phyloP scores from a whole-genome alignment of 2,888 invertebrate genomes.

The Chrysina gloriosa region DNA sequence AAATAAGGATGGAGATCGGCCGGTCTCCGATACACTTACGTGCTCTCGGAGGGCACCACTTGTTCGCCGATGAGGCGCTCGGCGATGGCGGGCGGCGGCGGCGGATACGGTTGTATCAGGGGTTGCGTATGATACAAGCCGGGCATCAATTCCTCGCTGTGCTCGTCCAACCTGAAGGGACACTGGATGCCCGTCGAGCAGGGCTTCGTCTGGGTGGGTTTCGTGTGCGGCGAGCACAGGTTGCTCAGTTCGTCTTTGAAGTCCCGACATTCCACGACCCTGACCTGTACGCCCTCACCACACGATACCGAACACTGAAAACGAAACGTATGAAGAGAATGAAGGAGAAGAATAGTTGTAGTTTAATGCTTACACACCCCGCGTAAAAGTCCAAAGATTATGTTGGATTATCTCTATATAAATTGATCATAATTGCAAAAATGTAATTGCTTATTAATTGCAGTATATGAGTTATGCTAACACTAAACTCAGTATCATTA shows the following conservation, averaged over 20 bases:
- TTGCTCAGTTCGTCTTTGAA: constrained; percentile 68
- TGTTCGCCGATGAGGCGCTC: constrained; percentile 79
- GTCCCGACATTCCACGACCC: constrained; percentile 84
- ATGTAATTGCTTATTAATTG: neutral
- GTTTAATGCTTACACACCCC: neutral
- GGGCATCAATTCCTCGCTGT: constrained; percentile 71
- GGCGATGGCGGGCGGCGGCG: constrained; percentile 73
- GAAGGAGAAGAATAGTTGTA: neutral
- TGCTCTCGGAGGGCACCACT: constrained; percentile 80
- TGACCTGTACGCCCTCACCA: constrained; percentile 86
- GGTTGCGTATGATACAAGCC: constrained; percentile 75
- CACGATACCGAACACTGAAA: constrained; percentile 92
- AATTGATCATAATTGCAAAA: no score
- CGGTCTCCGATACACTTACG: constrained; percentile 71
- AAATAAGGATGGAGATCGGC: constrained; percentile 21
- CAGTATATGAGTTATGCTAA: no score
- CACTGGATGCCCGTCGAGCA: constrained; percentile 83
- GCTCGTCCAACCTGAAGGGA: constrained; percentile 65
- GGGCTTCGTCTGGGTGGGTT: constrained; percentile 77
- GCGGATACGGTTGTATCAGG: constrained; percentile 74
- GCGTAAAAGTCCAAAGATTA: no score
- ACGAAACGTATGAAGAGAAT: constrained; percentile 1
- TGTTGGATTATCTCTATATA: no score
- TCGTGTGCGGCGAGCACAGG: constrained; percentile 75
- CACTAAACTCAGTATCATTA: no score